Conservation (phyloP, 2,888 invertebrate genomes). For the Torymus tubicola region DNA sequence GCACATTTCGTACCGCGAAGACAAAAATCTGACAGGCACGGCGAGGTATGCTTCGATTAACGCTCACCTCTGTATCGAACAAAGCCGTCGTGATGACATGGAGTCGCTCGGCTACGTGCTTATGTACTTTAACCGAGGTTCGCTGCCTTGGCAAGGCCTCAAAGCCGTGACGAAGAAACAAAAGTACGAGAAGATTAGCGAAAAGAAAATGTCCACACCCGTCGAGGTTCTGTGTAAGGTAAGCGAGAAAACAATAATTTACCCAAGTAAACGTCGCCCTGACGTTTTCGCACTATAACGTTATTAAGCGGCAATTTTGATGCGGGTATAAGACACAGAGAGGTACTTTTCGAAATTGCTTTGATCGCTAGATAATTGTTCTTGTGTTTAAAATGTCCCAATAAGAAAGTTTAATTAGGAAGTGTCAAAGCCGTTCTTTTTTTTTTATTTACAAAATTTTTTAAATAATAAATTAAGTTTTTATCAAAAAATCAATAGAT, state of each 20-base stretch:
- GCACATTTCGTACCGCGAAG: conserved; percentile 97
- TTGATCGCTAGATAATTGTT: too few relatives aligned
- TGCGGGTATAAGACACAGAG: too few relatives aligned
- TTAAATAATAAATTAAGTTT: too few relatives aligned
- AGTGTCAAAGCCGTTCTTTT: too few relatives aligned
- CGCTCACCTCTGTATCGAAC: conserved; percentile 99
- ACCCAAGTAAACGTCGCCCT: background rate
- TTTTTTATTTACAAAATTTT: too few relatives aligned
- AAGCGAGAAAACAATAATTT: conserved; percentile 64
- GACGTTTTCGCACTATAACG: background rate
- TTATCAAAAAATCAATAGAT: too few relatives aligned
- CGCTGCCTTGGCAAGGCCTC: conserved; percentile 97
- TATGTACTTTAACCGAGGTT: conserved; percentile 98
- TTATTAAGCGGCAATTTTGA: too few relatives aligned
- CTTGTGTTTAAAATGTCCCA: too few relatives aligned
- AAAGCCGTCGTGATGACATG: conserved; percentile 99
- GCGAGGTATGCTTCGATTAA: conserved; percentile 99
- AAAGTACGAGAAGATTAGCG: conserved; percentile 99
- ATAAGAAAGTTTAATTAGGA: too few relatives aligned
- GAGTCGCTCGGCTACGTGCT: conserved; percentile 99
- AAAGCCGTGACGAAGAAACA: conserved; percentile 99
- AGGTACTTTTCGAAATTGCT: too few relatives aligned
- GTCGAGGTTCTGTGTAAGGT: conserved; percentile 98
- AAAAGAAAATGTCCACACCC: conserved; percentile 99
- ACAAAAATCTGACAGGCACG: conserved; percentile 93